Percentiles rank a stretch among this genome's conserved stretches.
Evolutionary conservation across 2,888 invertebrate genomes (phyloP).

Genomic region (Perizoma affinitatum): DNA sequence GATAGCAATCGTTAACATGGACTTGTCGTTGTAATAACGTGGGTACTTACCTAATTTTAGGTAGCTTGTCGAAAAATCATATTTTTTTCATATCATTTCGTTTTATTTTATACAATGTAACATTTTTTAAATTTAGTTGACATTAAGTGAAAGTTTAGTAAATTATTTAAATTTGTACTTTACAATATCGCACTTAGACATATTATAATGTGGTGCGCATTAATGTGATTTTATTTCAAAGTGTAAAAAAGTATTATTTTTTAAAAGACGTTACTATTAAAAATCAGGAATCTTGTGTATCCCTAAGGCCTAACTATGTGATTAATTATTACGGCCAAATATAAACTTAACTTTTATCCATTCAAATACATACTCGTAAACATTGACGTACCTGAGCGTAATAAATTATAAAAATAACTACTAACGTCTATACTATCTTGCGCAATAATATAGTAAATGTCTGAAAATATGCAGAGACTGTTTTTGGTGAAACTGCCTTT

Average conservation of each 20-base stretch:
- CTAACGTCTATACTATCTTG: not conserved
- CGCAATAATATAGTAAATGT: not conserved
- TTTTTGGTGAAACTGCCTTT: too few species aligned
- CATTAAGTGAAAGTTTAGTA: too few species aligned
- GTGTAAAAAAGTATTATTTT: conserved; percentile 51
- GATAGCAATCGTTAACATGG: too few species aligned
- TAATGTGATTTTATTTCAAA: conserved; percentile 48
- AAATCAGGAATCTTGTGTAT: conserved; percentile 37
- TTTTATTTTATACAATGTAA: too few species aligned
- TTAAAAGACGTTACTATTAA: conserved; percentile 63
- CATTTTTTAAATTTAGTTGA: too few species aligned
- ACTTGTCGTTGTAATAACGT: too few species aligned
- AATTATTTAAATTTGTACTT: too few species aligned
- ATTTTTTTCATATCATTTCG: too few species aligned
- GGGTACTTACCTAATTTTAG: too few species aligned
- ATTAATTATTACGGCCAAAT: conserved; percentile 22
- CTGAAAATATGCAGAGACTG: too few species aligned
- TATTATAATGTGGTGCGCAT: conserved; percentile 41
- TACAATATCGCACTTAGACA: conserved; percentile 25
- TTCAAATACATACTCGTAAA: conserved; percentile 12
- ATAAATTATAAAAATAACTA: not conserved
- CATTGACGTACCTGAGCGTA: too few species aligned
- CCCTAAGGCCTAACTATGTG: conserved; percentile 43
- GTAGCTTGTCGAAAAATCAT: too few species aligned
- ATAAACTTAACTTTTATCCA: conserved; percentile 21